A percentile compares a stretch with the other conserved stretches of the same genome.
Evolutionary conservation across 1,140 invertebrate genomes (phyloP).

Genomic region (Laupala kohalensis): DNA sequence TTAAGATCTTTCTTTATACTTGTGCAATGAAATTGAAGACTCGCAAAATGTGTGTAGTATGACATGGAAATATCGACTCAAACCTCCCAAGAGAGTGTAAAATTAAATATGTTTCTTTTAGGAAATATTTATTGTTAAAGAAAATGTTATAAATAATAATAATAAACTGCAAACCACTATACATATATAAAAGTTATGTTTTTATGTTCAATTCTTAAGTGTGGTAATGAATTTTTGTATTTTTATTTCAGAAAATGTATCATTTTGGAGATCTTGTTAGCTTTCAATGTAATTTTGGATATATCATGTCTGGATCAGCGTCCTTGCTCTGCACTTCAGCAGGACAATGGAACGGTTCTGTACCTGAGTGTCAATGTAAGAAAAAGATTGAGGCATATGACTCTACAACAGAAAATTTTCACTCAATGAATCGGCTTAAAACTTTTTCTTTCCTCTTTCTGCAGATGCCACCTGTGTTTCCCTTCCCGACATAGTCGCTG

Average conservation of each 20-base stretch:
- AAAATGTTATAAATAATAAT: too few relatives aligned
- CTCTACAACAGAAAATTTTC: not conserved
- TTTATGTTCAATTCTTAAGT: too few relatives aligned
- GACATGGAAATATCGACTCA: too few relatives aligned
- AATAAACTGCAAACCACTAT: too few relatives aligned
- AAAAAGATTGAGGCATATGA: conserved; percentile 15
- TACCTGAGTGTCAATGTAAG: conserved; percentile 84
- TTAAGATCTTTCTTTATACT: too few relatives aligned
- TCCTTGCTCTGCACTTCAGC: conserved; percentile 75
- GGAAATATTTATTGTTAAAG: too few relatives aligned
- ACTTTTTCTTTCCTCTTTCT: not conserved
- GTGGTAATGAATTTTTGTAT: too few relatives aligned
- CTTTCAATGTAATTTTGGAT: conserved; percentile 93
- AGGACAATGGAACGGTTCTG: conserved; percentile 86
- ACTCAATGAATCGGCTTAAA: not conserved
- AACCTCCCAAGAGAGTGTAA: too few relatives aligned
- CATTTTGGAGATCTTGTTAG: conserved; percentile 81
- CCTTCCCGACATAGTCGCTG: conserved; percentile 73
- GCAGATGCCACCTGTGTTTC: conserved; percentile 85
- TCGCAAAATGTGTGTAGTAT: too few relatives aligned
- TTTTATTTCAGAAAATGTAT: conserved; percentile 42
- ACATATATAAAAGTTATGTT: too few relatives aligned
- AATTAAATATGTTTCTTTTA: too few relatives aligned
- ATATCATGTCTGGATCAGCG: conserved; percentile 73
- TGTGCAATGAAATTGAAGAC: too few relatives aligned